Evolutionary conservation across 2,113 vertebrate genomes (phyloP).

Genomic region (Macrotis lagotis): DNA sequence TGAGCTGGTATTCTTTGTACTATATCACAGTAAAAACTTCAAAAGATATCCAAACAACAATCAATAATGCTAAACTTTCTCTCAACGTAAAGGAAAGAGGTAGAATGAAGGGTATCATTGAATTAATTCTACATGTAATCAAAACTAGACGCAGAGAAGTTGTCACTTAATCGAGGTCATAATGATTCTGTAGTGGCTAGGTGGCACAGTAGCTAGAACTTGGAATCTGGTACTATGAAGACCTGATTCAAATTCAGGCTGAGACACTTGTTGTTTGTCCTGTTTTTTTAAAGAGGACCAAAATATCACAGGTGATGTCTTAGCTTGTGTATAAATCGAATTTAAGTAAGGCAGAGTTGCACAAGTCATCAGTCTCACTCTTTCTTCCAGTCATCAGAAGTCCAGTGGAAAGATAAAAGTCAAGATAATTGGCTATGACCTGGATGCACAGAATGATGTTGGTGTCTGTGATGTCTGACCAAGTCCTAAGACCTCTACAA

Average conservation of each 20-base stretch:
- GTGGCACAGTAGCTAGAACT: neutral
- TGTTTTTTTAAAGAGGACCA: too few relatives aligned
- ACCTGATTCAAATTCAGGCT: neutral
- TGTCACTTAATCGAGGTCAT: neutral
- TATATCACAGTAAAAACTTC: neutral
- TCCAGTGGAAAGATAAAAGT: too few relatives aligned
- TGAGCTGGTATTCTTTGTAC: neutral
- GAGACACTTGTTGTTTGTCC: too few relatives aligned
- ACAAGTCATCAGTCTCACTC: too few relatives aligned
- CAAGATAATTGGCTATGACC: too few relatives aligned
- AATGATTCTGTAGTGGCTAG: neutral
- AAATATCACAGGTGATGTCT: too few relatives aligned
- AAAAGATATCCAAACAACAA: neutral
- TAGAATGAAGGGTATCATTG: neutral
- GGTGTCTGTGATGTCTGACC: too few relatives aligned
- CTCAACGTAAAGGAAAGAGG: neutral
- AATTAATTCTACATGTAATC: neutral
- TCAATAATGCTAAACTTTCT: neutral
- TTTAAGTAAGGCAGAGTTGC: too few relatives aligned
- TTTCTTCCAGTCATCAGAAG: too few relatives aligned
- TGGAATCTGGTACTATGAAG: neutral
- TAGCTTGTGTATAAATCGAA: too few relatives aligned
- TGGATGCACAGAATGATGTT: too few relatives aligned
- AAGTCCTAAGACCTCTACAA: too few relatives aligned
- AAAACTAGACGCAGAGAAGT: neutral